These are phyloP conservation scores for Catostomus latipinnis DNA, from an alignment of 2,797 vertebrate genomes.

Conservation along the genomic window DNA sequence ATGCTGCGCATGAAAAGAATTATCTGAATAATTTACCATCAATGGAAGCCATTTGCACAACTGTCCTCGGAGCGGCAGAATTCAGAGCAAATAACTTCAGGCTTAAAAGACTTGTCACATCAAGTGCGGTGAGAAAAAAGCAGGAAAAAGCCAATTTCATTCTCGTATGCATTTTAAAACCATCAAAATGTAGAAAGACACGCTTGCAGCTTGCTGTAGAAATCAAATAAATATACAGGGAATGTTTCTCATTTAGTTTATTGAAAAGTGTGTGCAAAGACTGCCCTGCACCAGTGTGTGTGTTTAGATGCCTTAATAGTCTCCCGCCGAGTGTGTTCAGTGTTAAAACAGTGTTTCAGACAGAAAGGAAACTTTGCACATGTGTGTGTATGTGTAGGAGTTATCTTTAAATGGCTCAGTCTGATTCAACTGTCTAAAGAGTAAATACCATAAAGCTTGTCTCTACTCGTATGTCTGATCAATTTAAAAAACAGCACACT, in stretches of 20 bases:
- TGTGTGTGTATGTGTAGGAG: slow-evolving; percentile 11
- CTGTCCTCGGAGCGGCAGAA: slow-evolving; percentile 15
- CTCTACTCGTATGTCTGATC: too few species aligned
- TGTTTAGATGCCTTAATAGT: slow-evolving; percentile 28
- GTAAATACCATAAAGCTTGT: too few species aligned
- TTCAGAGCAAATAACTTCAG: slow-evolving; percentile 28
- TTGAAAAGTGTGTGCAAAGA: slow-evolving; percentile 29
- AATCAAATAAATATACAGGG: slow-evolving; percentile 45
- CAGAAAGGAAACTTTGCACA: not conserved
- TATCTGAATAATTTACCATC: slow-evolving; percentile 32
- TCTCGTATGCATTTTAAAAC: slow-evolving; percentile 33
- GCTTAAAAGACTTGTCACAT: slow-evolving; percentile 42
- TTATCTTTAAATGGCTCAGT: too few species aligned
- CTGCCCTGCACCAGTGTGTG: slow-evolving; percentile 3
- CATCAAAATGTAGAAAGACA: slow-evolving; percentile 30
- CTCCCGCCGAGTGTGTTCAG: slow-evolving; percentile 34
- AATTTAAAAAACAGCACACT: too few species aligned
- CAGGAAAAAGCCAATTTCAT: slow-evolving; percentile 52
- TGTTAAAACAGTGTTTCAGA: slow-evolving; percentile 36
- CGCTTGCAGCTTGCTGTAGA: slow-evolving; percentile 37
- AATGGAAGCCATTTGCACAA: slow-evolving; percentile 28
- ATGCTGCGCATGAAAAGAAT: slow-evolving; percentile 33
- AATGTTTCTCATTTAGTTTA: slow-evolving; percentile 51
- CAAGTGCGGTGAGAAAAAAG: slow-evolving; percentile 28
- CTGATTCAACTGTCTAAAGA: too few species aligned